A percentile compares a stretch with the other conserved stretches of the same genome.
phyloP scores from a whole-genome alignment of 2,888 invertebrate genomes.

The Eilema sororculum region DNA sequence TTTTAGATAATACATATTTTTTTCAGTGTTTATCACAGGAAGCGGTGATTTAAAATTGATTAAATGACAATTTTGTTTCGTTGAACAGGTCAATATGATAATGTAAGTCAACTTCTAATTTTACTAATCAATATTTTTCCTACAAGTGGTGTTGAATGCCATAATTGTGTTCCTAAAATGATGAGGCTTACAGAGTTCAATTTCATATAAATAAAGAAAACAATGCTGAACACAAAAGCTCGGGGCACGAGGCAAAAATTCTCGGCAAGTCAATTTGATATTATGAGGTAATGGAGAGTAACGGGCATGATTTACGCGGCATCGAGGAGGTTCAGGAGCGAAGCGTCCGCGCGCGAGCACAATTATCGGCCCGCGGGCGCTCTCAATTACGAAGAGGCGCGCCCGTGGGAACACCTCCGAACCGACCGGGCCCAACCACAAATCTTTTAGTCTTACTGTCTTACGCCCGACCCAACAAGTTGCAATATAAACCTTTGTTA shows the following conservation, averaged over 20 bases:
- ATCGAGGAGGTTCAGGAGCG: conserved; percentile 60
- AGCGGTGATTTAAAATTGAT: not conserved
- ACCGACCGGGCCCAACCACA: conserved; percentile 74
- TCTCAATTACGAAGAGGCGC: conserved; percentile 86
- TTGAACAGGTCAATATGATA: not conserved
- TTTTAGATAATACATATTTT: not conserved
- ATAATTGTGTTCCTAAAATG: not conserved
- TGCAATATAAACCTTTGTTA: conserved; percentile 56
- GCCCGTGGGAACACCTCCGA: conserved; percentile 82
- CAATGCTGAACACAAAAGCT: conserved; percentile 53
- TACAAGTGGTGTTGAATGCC: not conserved
- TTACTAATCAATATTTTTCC: not conserved
- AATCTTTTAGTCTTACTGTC: conserved; percentile 78
- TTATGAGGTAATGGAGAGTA: conserved; percentile 86
- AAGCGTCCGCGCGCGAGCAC: conserved; percentile 78
- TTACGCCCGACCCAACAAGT: conserved; percentile 73
- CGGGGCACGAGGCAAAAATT: conserved; percentile 68
- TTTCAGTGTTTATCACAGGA: not conserved
- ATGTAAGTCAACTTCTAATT: not conserved
- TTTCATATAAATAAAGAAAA: conserved; percentile 49
- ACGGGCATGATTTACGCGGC: conserved; percentile 85
- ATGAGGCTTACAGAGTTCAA: conserved; percentile 22
- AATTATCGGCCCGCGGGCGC: conserved; percentile 87
- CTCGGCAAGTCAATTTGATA: conserved; percentile 83
- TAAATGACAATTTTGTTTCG: no score